Percentiles rank a stretch among this genome's conserved stretches.
These are phyloP conservation scores for Amblyteles armatorius DNA, from an alignment of 2,888 invertebrate genomes.

Conservation along the genomic window DNA sequence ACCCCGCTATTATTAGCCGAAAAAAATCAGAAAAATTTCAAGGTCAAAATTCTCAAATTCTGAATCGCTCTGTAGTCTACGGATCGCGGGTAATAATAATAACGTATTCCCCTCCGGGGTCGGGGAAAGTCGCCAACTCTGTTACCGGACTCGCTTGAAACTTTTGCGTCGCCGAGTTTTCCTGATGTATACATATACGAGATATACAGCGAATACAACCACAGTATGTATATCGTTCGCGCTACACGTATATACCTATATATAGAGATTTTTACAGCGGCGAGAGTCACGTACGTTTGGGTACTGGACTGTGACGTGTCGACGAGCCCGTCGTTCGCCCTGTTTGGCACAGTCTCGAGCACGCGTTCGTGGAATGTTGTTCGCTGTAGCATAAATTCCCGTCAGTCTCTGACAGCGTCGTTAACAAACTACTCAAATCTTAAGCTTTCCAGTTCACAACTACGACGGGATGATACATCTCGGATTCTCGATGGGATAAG, in stretches of 20 bases:
- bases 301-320: constrained; percentile 22
- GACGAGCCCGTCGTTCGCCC: not conserved
- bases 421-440: constrained; percentile 3
- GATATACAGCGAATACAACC: not conserved
- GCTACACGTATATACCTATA: constrained; percentile 1
- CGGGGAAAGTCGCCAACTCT: constrained; percentile 44
- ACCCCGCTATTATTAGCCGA: not conserved
- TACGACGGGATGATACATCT: not conserved
- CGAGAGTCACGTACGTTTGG: constrained; percentile 26
- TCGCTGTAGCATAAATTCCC: constrained; percentile 3
- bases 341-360: constrained; percentile 23
- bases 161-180: constrained; percentile 49
- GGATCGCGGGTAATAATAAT: constrained; percentile 43
- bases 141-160: constrained; percentile 48
- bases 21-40: not conserved
- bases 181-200: not conserved
- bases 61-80: constrained; percentile 47
- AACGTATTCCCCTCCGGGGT: constrained; percentile 30
- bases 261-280: constrained; percentile 4
- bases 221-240: not conserved
- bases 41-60: constrained; percentile 30
- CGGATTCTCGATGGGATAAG: not conserved
- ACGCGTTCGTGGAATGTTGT: not conserved
- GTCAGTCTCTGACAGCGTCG: not conserved
- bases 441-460: not conserved